phyloP scores from a whole-genome alignment of 2,797 vertebrate genomes.

The Dendrocincla fuliginosa region DNA sequence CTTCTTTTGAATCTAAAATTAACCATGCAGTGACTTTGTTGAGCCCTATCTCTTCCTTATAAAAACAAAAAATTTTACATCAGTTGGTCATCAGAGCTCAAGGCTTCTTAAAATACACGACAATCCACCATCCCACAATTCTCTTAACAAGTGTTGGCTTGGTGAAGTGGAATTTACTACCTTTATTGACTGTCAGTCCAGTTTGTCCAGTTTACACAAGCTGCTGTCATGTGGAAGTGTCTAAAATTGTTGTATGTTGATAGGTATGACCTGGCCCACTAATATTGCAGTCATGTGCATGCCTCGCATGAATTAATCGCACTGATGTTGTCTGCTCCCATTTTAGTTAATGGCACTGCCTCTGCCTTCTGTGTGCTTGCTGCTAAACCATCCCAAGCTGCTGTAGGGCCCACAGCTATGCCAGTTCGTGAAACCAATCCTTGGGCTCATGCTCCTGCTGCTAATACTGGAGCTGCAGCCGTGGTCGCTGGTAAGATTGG shows the following conservation, averaged over 20 bases:
- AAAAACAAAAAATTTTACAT: not conserved
- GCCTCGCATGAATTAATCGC: constrained; percentile 79
- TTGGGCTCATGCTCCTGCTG: constrained; percentile 89
- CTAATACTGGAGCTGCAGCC: constrained; percentile 85
- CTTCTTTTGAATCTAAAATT: not conserved
- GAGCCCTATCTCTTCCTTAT: not conserved
- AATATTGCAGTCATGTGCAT: constrained; percentile 49
- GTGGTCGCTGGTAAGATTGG: constrained; percentile 83
- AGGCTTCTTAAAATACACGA: not conserved
- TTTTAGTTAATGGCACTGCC: constrained; percentile 93
- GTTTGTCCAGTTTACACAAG: not conserved
- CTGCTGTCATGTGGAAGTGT: constrained; percentile 53
- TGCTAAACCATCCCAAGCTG: constrained; percentile 79
- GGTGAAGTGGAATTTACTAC: not conserved
- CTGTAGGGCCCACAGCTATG: constrained; percentile 84
- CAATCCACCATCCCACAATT: not conserved
- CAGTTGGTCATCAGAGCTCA: not conserved
- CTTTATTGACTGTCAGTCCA: not conserved
- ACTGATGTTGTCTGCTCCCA: constrained; percentile 82
- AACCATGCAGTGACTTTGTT: not conserved
- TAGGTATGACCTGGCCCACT: constrained; percentile 52
- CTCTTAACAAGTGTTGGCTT: not conserved
- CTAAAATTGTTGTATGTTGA: constrained; percentile 13
- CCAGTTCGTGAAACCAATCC: constrained; percentile 98
- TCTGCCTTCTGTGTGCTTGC: constrained; percentile 85